A percentile compares a stretch with the other conserved stretches of the same genome.
Evolutionary conservation across 2,113 vertebrate genomes (phyloP).

Genomic region (Excalfactoria chinensis): DNA sequence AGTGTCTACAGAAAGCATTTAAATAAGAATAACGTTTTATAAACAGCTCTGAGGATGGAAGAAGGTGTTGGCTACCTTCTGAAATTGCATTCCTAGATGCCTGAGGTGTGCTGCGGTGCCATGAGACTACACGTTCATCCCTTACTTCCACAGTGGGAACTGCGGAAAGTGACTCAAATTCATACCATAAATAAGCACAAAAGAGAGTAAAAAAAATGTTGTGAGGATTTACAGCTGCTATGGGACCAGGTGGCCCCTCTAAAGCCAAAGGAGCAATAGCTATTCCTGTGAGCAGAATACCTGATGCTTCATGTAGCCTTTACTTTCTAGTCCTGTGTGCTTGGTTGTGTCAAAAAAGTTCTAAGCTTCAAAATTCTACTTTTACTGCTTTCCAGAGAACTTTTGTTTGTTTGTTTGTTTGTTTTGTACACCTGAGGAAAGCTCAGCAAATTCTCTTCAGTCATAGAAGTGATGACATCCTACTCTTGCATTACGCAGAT

Average conservation of each 20-base stretch:
- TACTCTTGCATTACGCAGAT: background rate
- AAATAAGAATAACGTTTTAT: background rate
- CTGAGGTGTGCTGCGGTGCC: background rate
- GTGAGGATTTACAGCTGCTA: background rate
- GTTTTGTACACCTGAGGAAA: background rate
- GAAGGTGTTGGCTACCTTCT: background rate
- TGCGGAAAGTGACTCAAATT: background rate
- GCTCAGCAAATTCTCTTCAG: background rate
- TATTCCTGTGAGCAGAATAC: background rate
- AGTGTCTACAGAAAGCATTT: constrained; percentile 16
- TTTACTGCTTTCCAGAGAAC: background rate
- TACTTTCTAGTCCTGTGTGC: background rate
- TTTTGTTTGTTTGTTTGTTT: fast-evolving
- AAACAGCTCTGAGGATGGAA: background rate
- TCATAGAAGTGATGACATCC: background rate
- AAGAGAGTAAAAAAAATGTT: background rate
- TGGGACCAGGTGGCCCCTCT: background rate
- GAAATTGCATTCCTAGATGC: background rate
- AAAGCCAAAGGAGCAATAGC: background rate
- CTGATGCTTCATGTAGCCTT: background rate
- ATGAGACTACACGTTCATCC: background rate
- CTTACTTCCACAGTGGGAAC: background rate
- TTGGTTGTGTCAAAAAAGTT: background rate
- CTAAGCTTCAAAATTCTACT: background rate
- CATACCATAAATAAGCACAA: background rate